Evolutionary conservation across 2,888 invertebrate species (phyloP).

Genomic region (Drosophila koepferae): DNA sequence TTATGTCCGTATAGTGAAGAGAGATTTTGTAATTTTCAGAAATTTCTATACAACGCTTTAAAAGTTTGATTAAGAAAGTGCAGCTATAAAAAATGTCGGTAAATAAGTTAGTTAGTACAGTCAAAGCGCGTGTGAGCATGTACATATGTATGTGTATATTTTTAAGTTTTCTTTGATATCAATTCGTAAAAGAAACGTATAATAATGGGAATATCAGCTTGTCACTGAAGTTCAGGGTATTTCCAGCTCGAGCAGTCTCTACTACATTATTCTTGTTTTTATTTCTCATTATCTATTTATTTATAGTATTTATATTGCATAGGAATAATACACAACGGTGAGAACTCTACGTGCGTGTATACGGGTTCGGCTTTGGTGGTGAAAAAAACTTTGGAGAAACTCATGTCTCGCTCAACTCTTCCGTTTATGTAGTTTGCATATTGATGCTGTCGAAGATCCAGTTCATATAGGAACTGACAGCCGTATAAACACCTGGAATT

Average conservation of each 20-base stretch:
- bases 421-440: slow-evolving; percentile 3
- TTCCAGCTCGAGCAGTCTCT: neutral
- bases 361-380: slow-evolving; percentile 53
- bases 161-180: too few species aligned
- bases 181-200: too few species aligned
- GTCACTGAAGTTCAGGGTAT: neutral
- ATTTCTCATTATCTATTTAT: slow-evolving; percentile 7
- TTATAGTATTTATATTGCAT: slow-evolving; percentile 21
- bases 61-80: too few species aligned
- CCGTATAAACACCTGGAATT: slow-evolving; percentile 85
- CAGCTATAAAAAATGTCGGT: too few species aligned
- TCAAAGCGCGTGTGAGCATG: too few species aligned
- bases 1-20: too few species aligned
- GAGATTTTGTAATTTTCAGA: too few species aligned
- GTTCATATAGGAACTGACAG: slow-evolving; percentile 83
- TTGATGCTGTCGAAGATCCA: slow-evolving; percentile 82
- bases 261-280: neutral
- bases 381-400: slow-evolving; percentile 58
- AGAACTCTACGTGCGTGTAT: neutral
- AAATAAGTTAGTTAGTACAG: too few species aligned
- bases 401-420: slow-evolving; percentile 8
- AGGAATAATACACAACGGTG: slow-evolving; percentile 36
- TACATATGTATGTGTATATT: too few species aligned
- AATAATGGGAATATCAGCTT: neutral
- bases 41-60: too few species aligned